phyloP scores from a whole-genome alignment of 2,888 invertebrate genomes.

The Argyresthia albistria region DNA sequence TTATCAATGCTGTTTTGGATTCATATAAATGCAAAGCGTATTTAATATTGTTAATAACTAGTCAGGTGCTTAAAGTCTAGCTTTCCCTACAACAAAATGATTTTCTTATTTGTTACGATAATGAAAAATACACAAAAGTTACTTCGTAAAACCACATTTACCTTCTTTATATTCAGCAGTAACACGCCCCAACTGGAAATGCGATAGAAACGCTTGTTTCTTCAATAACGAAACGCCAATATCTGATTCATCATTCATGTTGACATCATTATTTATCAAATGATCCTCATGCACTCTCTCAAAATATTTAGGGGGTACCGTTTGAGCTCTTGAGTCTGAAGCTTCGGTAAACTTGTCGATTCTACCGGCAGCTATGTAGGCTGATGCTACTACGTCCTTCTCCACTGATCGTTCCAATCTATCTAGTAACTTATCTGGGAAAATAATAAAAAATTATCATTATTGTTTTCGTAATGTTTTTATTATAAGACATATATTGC shows the following conservation, averaged over 20 bases:
- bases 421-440: slow-evolving; percentile 67
- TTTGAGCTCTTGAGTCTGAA: slow-evolving; percentile 21
- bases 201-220: slow-evolving; percentile 74
- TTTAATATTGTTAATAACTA: background rate
- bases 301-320: background rate
- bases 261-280: no score
- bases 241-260: slow-evolving; percentile 23
- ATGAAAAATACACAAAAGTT: no score
- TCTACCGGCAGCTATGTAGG: slow-evolving; percentile 47
- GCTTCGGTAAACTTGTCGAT: slow-evolving; percentile 36
- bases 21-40: no score
- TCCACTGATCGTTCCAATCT: slow-evolving; percentile 72
- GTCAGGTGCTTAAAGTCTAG: background rate
- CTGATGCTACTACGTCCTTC: slow-evolving; percentile 65
- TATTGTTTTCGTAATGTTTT: no score
- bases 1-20: background rate
- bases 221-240: slow-evolving; percentile 27
- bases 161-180: slow-evolving; percentile 71
- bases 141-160: slow-evolving; percentile 21
- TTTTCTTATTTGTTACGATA: no score
- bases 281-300: no score
- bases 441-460: background rate
- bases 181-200: slow-evolving; percentile 70
- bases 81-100: no score
- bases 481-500: no score